Conservation (phyloP, 1,140 invertebrate species). For the Protaetia brevitarsis region DNA sequence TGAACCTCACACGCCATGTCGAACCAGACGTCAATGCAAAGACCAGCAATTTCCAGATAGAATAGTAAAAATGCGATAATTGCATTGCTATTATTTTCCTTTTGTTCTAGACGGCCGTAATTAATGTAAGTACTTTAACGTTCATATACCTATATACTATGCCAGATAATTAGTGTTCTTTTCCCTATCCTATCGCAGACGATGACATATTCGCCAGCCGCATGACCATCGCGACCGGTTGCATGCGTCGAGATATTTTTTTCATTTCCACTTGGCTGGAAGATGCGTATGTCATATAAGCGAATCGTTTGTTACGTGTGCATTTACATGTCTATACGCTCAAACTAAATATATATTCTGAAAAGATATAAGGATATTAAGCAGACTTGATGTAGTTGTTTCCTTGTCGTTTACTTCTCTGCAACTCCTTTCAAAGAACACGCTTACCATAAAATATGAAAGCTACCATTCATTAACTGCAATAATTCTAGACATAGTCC, state of each 20-base stretch:
- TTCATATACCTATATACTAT: neutral
- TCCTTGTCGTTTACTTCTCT: too few relatives aligned
- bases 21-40: constrained; percentile 7
- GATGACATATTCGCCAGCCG: neutral
- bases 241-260: neutral
- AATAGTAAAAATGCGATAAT: constrained; percentile 16
- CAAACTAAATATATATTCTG: too few relatives aligned
- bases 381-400: too few relatives aligned
- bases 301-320: neutral
- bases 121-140: constrained; percentile 11
- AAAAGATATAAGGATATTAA: too few relatives aligned
- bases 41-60: constrained; percentile 9
- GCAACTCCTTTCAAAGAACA: too few relatives aligned
- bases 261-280: neutral
- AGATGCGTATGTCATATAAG: too few relatives aligned
- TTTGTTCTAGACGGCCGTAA: neutral
- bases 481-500: too few relatives aligned
- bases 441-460: too few relatives aligned
- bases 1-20: constrained; percentile 8
- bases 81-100: constrained; percentile 9
- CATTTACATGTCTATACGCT: neutral
- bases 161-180: neutral
- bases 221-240: neutral
- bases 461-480: too few relatives aligned
- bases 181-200: neutral